Evolutionary conservation across 2,797 vertebrate species (phyloP).

Genomic region (Schizopygopsis malacanthus): DNA sequence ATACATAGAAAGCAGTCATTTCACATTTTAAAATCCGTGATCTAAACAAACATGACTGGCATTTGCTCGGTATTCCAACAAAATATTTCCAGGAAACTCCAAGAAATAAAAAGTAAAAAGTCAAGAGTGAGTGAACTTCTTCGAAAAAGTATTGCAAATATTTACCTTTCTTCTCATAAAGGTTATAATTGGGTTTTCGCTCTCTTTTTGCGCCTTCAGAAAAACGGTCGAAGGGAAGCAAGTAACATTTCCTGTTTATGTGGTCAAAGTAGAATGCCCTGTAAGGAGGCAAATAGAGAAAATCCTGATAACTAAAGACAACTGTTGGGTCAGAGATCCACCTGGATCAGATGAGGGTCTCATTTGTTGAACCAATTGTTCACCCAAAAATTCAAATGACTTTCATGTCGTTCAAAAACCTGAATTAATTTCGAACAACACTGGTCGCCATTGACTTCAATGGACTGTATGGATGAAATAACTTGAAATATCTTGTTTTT

Average conservation of each 20-base stretch:
- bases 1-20: conserved; percentile 19
- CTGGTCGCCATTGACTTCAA: neutral
- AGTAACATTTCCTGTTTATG: conserved; percentile 91
- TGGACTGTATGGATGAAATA: neutral
- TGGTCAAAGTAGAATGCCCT: conserved; percentile 96
- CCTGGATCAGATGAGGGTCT: neutral
- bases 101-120: conserved; percentile 31
- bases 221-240: conserved; percentile 94
- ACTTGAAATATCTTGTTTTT: neutral
- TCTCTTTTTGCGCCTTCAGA: conserved; percentile 87
- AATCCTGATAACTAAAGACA: neutral
- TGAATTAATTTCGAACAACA: neutral
- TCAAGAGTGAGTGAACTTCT: conserved; percentile 33
- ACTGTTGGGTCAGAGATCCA: conserved; percentile 19
- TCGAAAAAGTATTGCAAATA: conserved; percentile 12
- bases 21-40: conserved; percentile 18
- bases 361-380: neutral
- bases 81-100: conserved; percentile 25
- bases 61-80: neutral
- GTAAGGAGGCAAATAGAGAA: conserved; percentile 70
- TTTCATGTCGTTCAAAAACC: neutral
- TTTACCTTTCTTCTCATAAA: conserved; percentile 98
- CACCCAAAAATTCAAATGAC: neutral
- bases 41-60: conserved; percentile 30
- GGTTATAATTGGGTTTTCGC: conserved; percentile 85